These are phyloP conservation scores for Papilio dardanus DNA, from an alignment of 1,140 invertebrate genomes.

Conservation along the genomic window DNA sequence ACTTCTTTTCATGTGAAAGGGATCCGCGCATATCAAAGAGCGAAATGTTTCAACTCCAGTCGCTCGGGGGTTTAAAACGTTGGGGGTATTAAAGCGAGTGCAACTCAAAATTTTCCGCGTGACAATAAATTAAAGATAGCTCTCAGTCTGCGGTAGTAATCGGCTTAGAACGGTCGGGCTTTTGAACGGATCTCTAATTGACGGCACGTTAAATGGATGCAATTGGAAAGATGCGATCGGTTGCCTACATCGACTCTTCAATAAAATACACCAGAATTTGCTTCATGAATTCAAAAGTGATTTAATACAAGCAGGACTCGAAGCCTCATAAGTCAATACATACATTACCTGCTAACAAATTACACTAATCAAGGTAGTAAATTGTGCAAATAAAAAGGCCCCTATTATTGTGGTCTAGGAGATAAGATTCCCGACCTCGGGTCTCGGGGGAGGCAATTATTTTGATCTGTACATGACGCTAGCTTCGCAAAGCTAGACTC, in stretches of 20 bases:
- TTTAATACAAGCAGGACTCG: no score
- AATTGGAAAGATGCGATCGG: not conserved
- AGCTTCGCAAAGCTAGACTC: not conserved
- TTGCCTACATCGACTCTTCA: not conserved
- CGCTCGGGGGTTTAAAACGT: not conserved
- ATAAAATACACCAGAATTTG: no score
- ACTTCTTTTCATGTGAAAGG: constrained; percentile 9
- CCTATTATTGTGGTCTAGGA: constrained; percentile 40
- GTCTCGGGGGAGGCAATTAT: constrained; percentile 40
- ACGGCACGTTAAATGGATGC: not conserved
- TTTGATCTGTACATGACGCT: constrained; percentile 38
- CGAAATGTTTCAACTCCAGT: constrained; percentile 24
- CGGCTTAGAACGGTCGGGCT: constrained; percentile 48
- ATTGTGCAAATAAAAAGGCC: constrained; percentile 39
- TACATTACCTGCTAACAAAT: not conserved
- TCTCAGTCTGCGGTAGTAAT: constrained; percentile 45
- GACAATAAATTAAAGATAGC: constrained; percentile 51
- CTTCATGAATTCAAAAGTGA: no score
- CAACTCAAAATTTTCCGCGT: constrained; percentile 44
- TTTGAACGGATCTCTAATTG: constrained; percentile 40
- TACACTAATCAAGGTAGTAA: constrained; percentile 28
- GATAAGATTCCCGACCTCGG: constrained; percentile 34
- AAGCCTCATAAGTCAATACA: not conserved
- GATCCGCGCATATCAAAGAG: constrained; percentile 17
- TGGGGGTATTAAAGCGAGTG: constrained; percentile 21